These are phyloP conservation scores for Aulostomus chinensis DNA, from an alignment of 2,797 vertebrate species.

Conservation along the genomic window DNA sequence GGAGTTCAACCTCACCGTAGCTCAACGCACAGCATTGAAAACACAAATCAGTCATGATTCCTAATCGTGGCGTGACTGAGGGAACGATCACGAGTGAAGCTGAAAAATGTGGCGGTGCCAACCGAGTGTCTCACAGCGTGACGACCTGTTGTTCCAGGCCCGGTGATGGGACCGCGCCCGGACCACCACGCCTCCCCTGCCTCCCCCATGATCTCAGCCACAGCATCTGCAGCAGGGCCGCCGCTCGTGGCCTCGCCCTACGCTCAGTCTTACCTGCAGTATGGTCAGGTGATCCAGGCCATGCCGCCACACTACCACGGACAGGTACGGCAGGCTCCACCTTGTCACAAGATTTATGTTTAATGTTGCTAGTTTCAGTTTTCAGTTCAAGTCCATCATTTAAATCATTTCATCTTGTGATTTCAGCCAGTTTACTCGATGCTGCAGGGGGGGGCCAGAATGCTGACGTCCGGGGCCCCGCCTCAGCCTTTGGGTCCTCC, in stretches of 20 bases:
- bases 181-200: slow-evolving; percentile 81
- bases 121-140: too few relatives aligned
- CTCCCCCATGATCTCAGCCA: slow-evolving; percentile 82
- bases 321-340: slow-evolving; percentile 76
- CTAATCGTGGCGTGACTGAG: too few relatives aligned
- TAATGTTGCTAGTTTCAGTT: too few relatives aligned
- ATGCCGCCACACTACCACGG: slow-evolving; percentile 86
- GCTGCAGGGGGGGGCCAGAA: slow-evolving; percentile 48
- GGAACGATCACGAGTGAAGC: too few relatives aligned
- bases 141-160: too few relatives aligned
- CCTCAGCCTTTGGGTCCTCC: slow-evolving; percentile 46
- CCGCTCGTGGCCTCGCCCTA: slow-evolving; percentile 85
- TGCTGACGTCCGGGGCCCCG: slow-evolving; percentile 41
- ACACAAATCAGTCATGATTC: too few relatives aligned
- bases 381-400: too few relatives aligned
- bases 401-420: neutral
- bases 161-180: slow-evolving; percentile 80
- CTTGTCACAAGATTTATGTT: too few relatives aligned
- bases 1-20: too few relatives aligned
- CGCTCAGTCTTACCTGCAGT: slow-evolving; percentile 86
- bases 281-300: slow-evolving; percentile 85
- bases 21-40: too few relatives aligned
- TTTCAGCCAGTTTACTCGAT: slow-evolving; percentile 52
- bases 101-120: too few relatives aligned
- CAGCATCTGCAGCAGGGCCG: slow-evolving; percentile 80